Conservation (phyloP, 1,140 invertebrate genomes). For the Phortica variegata region DNA sequence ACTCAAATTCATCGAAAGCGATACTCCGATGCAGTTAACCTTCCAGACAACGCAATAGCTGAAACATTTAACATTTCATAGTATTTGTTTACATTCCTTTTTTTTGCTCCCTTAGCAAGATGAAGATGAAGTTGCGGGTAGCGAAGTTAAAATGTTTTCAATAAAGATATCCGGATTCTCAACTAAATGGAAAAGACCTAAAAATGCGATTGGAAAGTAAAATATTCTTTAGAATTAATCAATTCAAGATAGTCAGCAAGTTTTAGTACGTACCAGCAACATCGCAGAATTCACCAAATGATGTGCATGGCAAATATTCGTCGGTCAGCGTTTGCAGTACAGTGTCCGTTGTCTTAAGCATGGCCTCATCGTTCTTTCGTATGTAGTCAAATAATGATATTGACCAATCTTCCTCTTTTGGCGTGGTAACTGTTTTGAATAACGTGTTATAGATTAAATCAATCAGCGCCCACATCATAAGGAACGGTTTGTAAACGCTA, state of each 20-base stretch:
- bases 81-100: no score
- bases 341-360: constrained; percentile 84
- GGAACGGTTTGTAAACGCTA: constrained; percentile 78
- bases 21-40: no score
- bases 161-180: constrained; percentile 52
- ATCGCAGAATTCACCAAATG: constrained; percentile 89
- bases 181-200: constrained; percentile 47
- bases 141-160: constrained; percentile 38
- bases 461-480: constrained; percentile 82
- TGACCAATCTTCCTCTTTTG: constrained; percentile 82
- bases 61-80: no score
- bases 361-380: constrained; percentile 86
- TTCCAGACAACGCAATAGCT: no score
- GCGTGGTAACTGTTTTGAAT: constrained; percentile 71
- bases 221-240: neutral
- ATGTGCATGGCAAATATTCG: constrained; percentile 85
- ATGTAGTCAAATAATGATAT: constrained; percentile 88
- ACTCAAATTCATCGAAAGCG: no score
- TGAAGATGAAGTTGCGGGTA: constrained; percentile 41
- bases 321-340: constrained; percentile 81
- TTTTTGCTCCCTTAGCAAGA: no score
- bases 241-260: neutral
- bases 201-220: neutral
- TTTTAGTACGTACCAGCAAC: constrained; percentile 64
- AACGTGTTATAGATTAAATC: constrained; percentile 72